Percentiles rank a stretch among this genome's conserved stretches.
phyloP scores from a whole-genome alignment of 2,797 vertebrate genomes.

The Alosa sapidissima region DNA sequence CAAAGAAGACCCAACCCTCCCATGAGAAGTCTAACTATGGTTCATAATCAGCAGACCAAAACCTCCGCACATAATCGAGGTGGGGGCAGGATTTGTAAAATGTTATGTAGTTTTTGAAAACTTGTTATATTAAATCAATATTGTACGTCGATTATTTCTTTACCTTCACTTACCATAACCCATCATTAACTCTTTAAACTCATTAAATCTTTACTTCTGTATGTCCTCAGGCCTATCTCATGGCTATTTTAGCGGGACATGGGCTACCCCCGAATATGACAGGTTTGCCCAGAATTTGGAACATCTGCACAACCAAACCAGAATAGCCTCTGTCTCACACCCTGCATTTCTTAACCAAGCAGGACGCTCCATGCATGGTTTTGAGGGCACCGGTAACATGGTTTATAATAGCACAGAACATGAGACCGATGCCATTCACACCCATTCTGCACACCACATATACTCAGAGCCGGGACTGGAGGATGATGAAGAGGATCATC shows the following conservation, averaged over 20 bases:
- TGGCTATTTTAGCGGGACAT: slow-evolving; percentile 23
- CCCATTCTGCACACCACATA: slow-evolving; percentile 23
- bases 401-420: neutral
- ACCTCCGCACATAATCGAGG: slow-evolving; percentile 33
- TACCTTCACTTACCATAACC: neutral
- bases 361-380: neutral
- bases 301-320: neutral
- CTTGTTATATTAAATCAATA: neutral
- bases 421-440: neutral
- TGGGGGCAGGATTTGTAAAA: neutral
- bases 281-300: slow-evolving; percentile 4
- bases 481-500: slow-evolving; percentile 35
- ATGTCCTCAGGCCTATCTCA: slow-evolving; percentile 37
- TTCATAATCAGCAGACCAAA: neutral
- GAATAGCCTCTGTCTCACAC: neutral
- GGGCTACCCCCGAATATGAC: neutral
- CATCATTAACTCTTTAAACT: neutral
- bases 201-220: neutral
- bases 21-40: slow-evolving; percentile 53
- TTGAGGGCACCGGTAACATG: neutral
- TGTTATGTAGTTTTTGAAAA: neutral
- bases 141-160: neutral
- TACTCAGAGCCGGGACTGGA: slow-evolving; percentile 18
- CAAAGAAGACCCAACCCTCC: neutral
- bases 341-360: slow-evolving; percentile 1